Percentiles rank a stretch among this genome's conserved stretches.
These are phyloP conservation scores for Phyllotreta cruciferae DNA, from an alignment of 2,888 invertebrate species.

Conservation along the genomic window DNA sequence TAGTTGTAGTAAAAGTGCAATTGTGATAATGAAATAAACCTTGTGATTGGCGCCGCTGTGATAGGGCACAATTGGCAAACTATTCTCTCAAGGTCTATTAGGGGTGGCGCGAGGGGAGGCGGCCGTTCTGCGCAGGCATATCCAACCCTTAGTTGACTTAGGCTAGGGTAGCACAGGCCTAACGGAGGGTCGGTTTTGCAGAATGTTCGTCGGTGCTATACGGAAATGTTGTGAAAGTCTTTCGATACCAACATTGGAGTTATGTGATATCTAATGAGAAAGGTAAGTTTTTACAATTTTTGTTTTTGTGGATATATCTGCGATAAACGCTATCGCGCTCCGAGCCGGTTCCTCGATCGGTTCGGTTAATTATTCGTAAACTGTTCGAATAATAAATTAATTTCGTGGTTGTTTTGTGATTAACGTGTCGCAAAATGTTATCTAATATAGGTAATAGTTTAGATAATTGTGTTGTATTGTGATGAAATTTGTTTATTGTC, in stretches of 20 bases:
- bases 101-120: conserved; percentile 26
- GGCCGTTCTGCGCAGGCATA: conserved; percentile 42
- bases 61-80: conserved; percentile 36
- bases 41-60: neutral
- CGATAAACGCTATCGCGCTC: neutral
- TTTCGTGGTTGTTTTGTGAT: conserved; percentile 4
- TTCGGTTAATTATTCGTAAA: too few species aligned
- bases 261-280: conserved; percentile 29
- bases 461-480: too few species aligned
- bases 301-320: neutral
- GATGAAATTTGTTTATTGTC: too few species aligned
- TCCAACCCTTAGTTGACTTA: conserved; percentile 45
- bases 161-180: conserved; percentile 42
- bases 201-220: conserved; percentile 36
- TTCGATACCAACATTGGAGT: conserved; percentile 19
- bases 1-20: too few species aligned
- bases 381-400: neutral
- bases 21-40: neutral
- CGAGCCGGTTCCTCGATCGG: neutral
- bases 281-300: conserved; percentile 28
- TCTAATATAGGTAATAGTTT: neutral
- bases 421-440: conserved; percentile 1
- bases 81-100: conserved; percentile 36
- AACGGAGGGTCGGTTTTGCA: conserved; percentile 38
- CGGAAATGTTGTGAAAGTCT: conserved; percentile 36